Evolutionary conservation across 2,888 invertebrate species (phyloP).

Genomic region (Nemoura dubitans): DNA sequence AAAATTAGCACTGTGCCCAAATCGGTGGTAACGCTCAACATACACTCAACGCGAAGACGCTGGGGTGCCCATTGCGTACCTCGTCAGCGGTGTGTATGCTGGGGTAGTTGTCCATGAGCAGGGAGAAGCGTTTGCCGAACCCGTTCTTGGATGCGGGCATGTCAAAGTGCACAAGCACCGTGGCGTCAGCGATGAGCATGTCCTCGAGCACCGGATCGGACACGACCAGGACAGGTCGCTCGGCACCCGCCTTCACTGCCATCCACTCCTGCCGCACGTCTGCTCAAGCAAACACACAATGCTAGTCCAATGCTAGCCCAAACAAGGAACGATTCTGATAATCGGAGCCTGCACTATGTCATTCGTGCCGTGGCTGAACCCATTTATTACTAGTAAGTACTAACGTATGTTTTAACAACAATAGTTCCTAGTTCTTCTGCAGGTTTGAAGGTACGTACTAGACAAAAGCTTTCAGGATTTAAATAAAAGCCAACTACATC

Average conservation of each 20-base stretch:
- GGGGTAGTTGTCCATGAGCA: conserved; percentile 69
- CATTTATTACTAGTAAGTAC: too few species aligned
- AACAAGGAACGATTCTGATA: too few species aligned
- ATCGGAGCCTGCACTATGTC: too few species aligned
- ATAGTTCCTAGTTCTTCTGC: too few species aligned
- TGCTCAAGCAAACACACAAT: background rate
- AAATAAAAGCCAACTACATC: too few species aligned
- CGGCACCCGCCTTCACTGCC: conserved; percentile 30
- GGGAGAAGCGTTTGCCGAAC: conserved; percentile 76
- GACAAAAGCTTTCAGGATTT: too few species aligned
- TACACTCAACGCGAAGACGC: too few species aligned
- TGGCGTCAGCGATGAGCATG: conserved; percentile 71
- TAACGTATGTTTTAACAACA: too few species aligned
- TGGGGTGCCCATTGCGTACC: background rate
- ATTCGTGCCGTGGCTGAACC: too few species aligned
- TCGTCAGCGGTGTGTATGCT: conserved; percentile 33
- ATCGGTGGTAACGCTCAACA: background rate
- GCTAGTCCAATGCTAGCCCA: background rate
- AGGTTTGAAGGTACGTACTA: too few species aligned
- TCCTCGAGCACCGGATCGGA: conserved; percentile 73
- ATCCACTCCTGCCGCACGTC: conserved; percentile 44
- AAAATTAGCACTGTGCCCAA: conserved; percentile 52
- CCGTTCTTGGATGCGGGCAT: conserved; percentile 70
- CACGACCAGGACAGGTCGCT: conserved; percentile 67
- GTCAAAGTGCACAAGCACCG: conserved; percentile 76